Base-by-base conservation (phyloP, 2,797 vertebrate species). In the Silurus aristotelis region DNA sequence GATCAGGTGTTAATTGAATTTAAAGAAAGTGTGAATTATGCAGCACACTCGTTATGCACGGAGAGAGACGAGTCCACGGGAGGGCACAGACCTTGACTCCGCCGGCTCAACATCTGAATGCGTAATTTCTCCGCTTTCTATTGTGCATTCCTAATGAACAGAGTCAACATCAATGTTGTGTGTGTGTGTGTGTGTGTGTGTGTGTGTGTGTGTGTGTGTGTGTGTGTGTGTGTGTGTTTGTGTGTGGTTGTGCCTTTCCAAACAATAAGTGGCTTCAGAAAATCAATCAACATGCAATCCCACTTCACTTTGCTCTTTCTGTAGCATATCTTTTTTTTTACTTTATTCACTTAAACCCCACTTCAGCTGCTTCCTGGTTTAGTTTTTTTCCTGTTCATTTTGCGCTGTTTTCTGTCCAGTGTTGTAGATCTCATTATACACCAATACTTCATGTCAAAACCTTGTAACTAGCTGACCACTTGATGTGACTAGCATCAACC, bases 1-100 rank as follows among this genome's bases (percentile, higher is more conserved):
- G 88, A 91, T 92, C 89, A 92, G 89, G 91, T 93, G 91, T 91
- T 93, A 92, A 88, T 91, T 90, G 89, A 93, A 92, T 92, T 90
- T 93, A 94, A 93, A 94, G 92, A 93, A 94, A 93, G 56, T 70
- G 85, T 82, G 79, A 88, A 87, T 89, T 86, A 90, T 90, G 84
- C 94, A 90, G 92, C 91, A 87, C 85, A 87, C 88, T 90, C 66
- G 75, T 84, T 76, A 94, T 94, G 90, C 92, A 91, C 86, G 89
- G 89, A 48, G 83, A 71, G 52, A 92, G 84, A 82, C 70, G 9
- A 25, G 82, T 84, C 87, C 70, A 83, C 60, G 87, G 85, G 68
- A 84, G 71, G 61, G 79, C 76, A 31, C 63, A 86, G 87, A 87
- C 88, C 90, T 90, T 89, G 85, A 86, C 87, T 90, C 31, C 79